Evolutionary conservation across 64 coral and sea anemone species (phyloP).

Genomic region (Stichodactyla mertensii): DNA sequence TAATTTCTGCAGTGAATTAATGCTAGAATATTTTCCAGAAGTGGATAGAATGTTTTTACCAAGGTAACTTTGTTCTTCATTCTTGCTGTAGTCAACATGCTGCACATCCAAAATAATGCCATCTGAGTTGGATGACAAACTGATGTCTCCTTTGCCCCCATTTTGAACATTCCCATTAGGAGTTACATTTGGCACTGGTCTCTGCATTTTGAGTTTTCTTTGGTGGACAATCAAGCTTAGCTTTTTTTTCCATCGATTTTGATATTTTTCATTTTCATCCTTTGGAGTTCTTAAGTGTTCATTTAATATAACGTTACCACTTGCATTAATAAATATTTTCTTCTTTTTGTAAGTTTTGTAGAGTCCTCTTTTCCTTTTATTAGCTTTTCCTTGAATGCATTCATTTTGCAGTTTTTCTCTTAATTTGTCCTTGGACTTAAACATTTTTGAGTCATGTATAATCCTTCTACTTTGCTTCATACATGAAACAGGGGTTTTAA

Average conservation of each 20-base stretch:
- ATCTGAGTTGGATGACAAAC: neutral
- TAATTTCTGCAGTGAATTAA: neutral
- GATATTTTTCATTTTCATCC: neutral
- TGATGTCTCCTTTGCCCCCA: neutral
- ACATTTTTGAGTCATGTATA: neutral
- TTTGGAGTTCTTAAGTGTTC: neutral
- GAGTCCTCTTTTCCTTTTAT: neutral
- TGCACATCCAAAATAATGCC: neutral
- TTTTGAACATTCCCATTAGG: neutral
- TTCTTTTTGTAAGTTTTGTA: neutral
- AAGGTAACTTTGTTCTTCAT: neutral
- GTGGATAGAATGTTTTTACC: neutral
- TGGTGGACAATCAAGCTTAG: neutral
- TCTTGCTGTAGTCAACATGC: neutral
- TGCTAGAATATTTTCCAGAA: neutral
- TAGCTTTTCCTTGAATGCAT: neutral
- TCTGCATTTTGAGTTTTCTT: neutral
- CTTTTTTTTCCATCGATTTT: neutral
- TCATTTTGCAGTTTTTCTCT: neutral
- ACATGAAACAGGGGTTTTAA: neutral
- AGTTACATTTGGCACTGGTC: neutral
- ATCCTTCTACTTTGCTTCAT: neutral
- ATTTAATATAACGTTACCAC: neutral
- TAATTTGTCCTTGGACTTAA: neutral
- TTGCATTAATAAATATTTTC: neutral